Base-by-base conservation (phyloP, 2,113 vertebrate genomes). In the Meriones unguiculatus region DNA sequence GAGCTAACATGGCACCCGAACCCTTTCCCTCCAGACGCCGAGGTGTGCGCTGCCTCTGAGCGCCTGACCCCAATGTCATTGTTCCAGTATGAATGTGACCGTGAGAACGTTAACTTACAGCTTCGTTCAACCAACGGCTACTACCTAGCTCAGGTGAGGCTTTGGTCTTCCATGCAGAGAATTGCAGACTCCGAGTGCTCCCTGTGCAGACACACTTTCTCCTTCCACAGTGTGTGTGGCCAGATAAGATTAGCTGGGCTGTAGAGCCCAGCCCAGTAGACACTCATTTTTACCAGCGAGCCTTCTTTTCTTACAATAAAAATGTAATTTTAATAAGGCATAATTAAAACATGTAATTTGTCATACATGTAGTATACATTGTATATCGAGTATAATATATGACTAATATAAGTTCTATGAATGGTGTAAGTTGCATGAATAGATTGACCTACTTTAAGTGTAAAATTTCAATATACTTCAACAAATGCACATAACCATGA, bases 61-160 rank as follows among this genome's bases (percentile, higher is more conserved):
- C 84, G 57, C 35, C 4, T 97, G 91, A 98, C 85, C 18, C 96
- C 96, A 1, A 96, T 97, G 97, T 97, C 97, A 17, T 57, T 98
- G 54, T 98, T 98, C 94, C 98, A 97, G 89, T 97, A 97, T 28
- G 97, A 98, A 75, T 95, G 95, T 77, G 78, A 97, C 18, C 59
- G 62, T 0, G 77, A 93, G 20, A 94, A 5, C n/a, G 30, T 41
- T 4, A 59, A 30, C 2, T 84, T 98, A 93, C 98, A 98, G 80
- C 92, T 98, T 46, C 97, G 94, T 73, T 96, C 97, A 52, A 14
- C 88, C 57, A 97, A 97, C n/a, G 97, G 98, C 89, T 95, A 32
- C 86, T 98, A 98, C 86, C 93, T 98, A 57, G 97, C 95, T 72
- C 98, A 98, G 98, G 98, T 98, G 50, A 97, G 97, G 30, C 32